A percentile compares a stretch with the other conserved stretches of the same genome.
Evolutionary conservation across 2,888 invertebrate species (phyloP).

Genomic region (Drepana falcataria): DNA sequence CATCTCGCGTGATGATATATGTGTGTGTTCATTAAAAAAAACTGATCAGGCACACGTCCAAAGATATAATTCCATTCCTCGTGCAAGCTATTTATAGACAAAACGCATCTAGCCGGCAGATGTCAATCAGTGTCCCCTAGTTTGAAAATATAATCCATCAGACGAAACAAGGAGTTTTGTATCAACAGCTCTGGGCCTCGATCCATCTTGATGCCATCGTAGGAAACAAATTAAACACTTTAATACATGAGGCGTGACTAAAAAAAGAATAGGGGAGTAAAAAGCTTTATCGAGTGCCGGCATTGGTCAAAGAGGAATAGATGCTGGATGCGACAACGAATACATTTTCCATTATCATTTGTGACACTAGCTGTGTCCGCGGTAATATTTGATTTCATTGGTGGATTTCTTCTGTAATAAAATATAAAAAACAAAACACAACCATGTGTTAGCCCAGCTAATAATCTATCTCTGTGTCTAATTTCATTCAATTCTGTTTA

Average conservation of each 20-base stretch:
- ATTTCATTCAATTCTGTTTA: too few relatives aligned
- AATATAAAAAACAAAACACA: too few relatives aligned
- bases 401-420: too few relatives aligned
- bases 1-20: too few relatives aligned
- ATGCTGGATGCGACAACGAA: constrained; percentile 23
- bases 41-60: neutral
- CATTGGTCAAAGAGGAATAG: constrained; percentile 8
- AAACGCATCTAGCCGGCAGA: constrained; percentile 28
- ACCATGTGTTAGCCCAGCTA: too few relatives aligned
- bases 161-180: constrained; percentile 32
- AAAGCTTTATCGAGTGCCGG: constrained; percentile 32
- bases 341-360: too few relatives aligned
- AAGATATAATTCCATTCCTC: neutral
- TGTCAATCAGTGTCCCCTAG: constrained; percentile 48
- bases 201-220: constrained; percentile 57
- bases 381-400: too few relatives aligned
- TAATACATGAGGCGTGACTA: constrained; percentile 73
- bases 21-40: too few relatives aligned
- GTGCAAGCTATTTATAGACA: constrained; percentile 14
- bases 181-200: constrained; percentile 33
- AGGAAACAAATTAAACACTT: constrained; percentile 75
- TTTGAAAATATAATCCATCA: constrained; percentile 53
- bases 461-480: too few relatives aligned
- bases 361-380: too few relatives aligned
- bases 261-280: constrained; percentile 49